Conservation (phyloP, 1,140 invertebrate genomes). For the Caerostris extrusa region DNA sequence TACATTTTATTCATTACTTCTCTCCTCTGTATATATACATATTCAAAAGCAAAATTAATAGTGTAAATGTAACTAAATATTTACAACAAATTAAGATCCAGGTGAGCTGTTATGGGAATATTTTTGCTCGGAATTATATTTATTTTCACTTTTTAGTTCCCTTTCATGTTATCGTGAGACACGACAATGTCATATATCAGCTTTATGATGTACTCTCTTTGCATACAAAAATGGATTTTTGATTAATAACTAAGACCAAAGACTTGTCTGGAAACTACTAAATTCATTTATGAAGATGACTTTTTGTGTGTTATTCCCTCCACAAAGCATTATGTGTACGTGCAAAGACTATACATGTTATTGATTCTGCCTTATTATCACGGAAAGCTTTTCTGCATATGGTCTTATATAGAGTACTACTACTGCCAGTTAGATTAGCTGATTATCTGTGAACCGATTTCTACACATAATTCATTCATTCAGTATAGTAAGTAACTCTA, state of each 20-base stretch:
- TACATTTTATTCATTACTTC: no score
- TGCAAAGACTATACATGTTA: conserved; percentile 43
- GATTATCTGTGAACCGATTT: background rate
- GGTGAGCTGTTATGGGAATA: no score
- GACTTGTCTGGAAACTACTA: conserved; percentile 50
- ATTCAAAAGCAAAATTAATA: no score
- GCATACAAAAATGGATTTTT: conserved; percentile 36
- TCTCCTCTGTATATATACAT: no score
- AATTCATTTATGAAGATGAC: conserved; percentile 58
- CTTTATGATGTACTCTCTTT: conserved; percentile 25
- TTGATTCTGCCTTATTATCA: conserved; percentile 52
- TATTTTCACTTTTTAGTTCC: background rate
- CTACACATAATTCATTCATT: conserved; percentile 12
- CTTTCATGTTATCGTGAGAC: conserved; percentile 17
- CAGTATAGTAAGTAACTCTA: no score
- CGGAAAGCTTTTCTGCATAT: conserved; percentile 18
- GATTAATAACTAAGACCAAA: conserved; percentile 49
- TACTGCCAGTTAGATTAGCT: conserved; percentile 5
- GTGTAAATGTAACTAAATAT: no score
- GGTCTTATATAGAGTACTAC: background rate
- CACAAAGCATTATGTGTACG: conserved; percentile 20
- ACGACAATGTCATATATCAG: background rate
- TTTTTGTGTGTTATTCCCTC: conserved; percentile 55
- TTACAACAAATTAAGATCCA: no score
- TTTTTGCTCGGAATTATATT: background rate